Evolutionary conservation across 2,888 invertebrate species (phyloP).

Genomic region (Dicyrtoma fusca): DNA sequence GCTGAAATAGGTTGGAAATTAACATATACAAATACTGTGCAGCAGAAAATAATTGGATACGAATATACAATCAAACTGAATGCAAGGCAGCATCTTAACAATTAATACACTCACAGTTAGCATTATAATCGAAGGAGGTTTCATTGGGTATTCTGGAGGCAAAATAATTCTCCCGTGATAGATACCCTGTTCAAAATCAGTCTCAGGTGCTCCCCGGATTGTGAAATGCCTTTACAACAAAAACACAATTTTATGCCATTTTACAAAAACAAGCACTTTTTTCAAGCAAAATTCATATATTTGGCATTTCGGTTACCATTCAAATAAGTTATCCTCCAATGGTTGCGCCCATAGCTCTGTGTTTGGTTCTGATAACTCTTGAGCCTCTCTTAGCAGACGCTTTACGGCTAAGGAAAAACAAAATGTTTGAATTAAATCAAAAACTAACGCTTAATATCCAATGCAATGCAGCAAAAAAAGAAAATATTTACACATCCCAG

Average conservation of each 20-base stretch:
- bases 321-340: conserved; percentile 91
- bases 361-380: conserved; percentile 75
- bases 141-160: conserved; percentile 95
- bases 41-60: too few relatives aligned
- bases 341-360: conserved; percentile 89
- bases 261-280: too few relatives aligned
- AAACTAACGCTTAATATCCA: too few relatives aligned
- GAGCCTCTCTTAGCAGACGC: conserved; percentile 88
- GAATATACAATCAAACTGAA: too few relatives aligned
- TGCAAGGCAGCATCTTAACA: too few relatives aligned
- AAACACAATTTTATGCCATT: too few relatives aligned
- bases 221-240: conserved; percentile 79
- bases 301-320: too few relatives aligned
- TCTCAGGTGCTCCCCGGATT: conserved; percentile 63
- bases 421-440: neutral
- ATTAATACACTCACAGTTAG: conserved; percentile 78
- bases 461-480: neutral
- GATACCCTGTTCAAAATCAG: conserved; percentile 86
- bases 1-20: conserved; percentile 63
- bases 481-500: neutral
- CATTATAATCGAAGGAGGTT: conserved; percentile 91
- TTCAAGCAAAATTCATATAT: too few relatives aligned
- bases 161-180: conserved; percentile 91
- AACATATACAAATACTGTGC: too few relatives aligned
- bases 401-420: conserved; percentile 73